These are phyloP conservation scores for Otolemur garnettii DNA, from an alignment of 2,113 vertebrate genomes.

Conservation along the genomic window DNA sequence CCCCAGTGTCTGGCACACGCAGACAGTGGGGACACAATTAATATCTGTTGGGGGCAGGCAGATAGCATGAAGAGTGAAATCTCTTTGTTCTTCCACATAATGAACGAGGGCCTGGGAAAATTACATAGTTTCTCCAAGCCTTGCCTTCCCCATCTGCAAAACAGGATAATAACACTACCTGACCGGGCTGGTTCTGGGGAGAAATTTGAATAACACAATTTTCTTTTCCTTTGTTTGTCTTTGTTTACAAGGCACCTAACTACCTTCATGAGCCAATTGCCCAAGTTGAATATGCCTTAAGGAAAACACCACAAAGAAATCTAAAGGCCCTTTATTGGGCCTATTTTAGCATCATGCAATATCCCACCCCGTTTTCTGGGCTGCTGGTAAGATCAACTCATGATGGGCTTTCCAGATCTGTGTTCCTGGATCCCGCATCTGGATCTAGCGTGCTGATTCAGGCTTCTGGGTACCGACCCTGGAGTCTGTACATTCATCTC, in stretches of 20 bases:
- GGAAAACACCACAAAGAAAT: conserved; percentile 25
- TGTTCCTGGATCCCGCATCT: background rate
- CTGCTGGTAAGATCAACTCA: background rate
- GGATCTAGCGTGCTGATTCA: conserved; percentile 23
- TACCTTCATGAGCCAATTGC: conserved; percentile 44
- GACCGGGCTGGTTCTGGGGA: background rate
- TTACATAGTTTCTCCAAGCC: background rate
- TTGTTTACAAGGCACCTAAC: conserved; percentile 13
- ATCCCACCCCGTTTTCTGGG: background rate
- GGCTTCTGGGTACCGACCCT: background rate
- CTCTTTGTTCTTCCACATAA: conserved; percentile 17
- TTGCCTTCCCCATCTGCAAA: background rate
- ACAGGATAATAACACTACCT: background rate
- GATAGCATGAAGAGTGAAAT: background rate
- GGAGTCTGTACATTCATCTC: background rate
- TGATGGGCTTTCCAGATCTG: background rate
- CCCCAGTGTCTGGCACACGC: background rate
- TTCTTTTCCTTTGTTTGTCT: background rate
- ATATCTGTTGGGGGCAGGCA: background rate
- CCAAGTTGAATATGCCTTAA: conserved; percentile 22
- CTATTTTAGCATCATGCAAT: background rate
- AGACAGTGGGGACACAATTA: background rate
- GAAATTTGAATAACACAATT: background rate
- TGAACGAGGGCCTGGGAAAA: background rate
- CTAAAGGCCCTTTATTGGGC: background rate